Conservation (phyloP, 2,113 vertebrate species). For the Martes martes region DNA sequence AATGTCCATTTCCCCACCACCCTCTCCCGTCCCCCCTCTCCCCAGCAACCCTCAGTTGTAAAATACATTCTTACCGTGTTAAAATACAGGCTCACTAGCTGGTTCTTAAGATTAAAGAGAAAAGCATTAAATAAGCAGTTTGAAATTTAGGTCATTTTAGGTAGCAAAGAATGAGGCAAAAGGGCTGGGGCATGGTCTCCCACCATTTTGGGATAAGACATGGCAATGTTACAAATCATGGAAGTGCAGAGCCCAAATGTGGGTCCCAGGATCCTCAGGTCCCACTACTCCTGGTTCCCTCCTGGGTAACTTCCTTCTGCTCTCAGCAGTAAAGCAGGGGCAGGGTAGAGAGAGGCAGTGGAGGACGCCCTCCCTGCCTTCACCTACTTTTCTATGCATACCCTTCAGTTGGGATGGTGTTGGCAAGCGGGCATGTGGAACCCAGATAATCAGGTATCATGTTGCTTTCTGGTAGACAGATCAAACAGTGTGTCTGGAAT, state of each 20-base stretch:
- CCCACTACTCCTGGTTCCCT: not conserved
- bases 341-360: not conserved
- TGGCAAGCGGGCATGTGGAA: slow-evolving; percentile 37
- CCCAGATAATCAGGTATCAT: slow-evolving; percentile 32
- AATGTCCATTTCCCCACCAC: no score
- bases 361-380: not conserved
- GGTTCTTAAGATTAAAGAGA: not conserved
- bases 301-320: not conserved
- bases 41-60: not conserved
- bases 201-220: not conserved
- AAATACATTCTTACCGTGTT: not conserved
- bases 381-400: slow-evolving; percentile 23
- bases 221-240: no score
- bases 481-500: slow-evolving; percentile 18
- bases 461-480: not conserved
- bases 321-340: not conserved
- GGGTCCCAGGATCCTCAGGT: not conserved
- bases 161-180: not conserved
- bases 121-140: not conserved
- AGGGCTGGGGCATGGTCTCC: not conserved
- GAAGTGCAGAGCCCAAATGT: not conserved
- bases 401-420: not conserved
- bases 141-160: not conserved
- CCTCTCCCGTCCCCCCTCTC: no score
- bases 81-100: not conserved